phyloP scores from a whole-genome alignment of 2,797 vertebrate species.

The Lates japonicus region DNA sequence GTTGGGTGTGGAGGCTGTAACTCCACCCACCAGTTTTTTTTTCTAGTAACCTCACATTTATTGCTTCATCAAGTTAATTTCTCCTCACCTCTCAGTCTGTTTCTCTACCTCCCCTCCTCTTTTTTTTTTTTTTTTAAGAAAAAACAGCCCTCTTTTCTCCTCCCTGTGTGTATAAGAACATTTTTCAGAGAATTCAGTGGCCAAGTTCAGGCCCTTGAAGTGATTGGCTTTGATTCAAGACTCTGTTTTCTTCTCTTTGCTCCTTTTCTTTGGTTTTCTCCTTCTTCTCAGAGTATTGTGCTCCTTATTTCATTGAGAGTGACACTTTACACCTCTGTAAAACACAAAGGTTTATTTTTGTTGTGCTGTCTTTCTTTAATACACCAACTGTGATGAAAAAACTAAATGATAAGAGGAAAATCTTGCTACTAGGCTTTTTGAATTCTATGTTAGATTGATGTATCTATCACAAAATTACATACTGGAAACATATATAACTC shows the following conservation, averaged over 20 bases:
- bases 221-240: constrained; percentile 77
- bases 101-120: constrained; percentile 25
- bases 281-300: constrained; percentile 24
- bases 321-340: constrained; percentile 39
- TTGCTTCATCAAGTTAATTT: constrained; percentile 49
- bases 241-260: constrained; percentile 55
- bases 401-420: not conserved
- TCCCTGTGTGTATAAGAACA: constrained; percentile 68
- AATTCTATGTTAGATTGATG: not conserved
- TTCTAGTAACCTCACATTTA: constrained; percentile 46
- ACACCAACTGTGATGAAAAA: not conserved
- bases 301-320: constrained; percentile 28
- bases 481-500: constrained; percentile 9
- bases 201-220: constrained; percentile 77
- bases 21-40: constrained; percentile 84
- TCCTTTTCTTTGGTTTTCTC: constrained; percentile 37
- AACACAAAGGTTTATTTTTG: constrained; percentile 6
- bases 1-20: constrained; percentile 89
- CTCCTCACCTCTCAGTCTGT: constrained; percentile 32
- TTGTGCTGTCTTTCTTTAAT: constrained; percentile 1
- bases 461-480: constrained; percentile 3
- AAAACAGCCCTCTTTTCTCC: constrained; percentile 43
- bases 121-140: constrained; percentile 18
- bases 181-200: constrained; percentile 74
- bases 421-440: not conserved